Base-by-base conservation (phyloP, 2,888 invertebrate genomes). In the Diachrysia chrysitis region DNA sequence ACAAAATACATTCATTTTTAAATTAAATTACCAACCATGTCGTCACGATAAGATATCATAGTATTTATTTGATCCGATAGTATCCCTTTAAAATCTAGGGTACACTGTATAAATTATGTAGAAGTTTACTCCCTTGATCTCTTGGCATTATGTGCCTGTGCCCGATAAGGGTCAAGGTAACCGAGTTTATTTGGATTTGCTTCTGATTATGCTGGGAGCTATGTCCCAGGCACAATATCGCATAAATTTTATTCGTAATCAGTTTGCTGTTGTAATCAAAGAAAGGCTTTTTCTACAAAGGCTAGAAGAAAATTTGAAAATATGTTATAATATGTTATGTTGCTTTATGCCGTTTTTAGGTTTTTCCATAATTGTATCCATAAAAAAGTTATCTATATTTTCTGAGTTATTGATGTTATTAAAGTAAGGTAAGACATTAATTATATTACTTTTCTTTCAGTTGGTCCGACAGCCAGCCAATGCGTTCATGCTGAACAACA, bases 401-500 rank as follows among this genome's bases (percentile, higher is more conserved):
- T n/a, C n/a, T n/a, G n/a, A n/a, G n/a, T n/a, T n/a, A n/a, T n/a
- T n/a, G n/a, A n/a, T n/a, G n/a, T n/a, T n/a, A n/a, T n/a, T n/a
- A n/a, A n/a, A n/a, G n/a, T n/a, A n/a, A n/a, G 10, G 32, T 32
- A 32, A 32, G 32, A 1, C n/a, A n/a, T n/a, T 32, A 32, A 32
- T 10, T 32, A 32, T 32, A 2, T 10, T 16, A 9, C n/a, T 55
- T 58, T 6, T 74, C 85, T 95, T 85, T 2, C 90, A 97, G 97
- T 92, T 96, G 68, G 92, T 96, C 4, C 93, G 92, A 37, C 92
- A 95, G 65, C 93, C 96, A 21, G 92, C 95, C 69, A 96, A 97
- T 84, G 96, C 96, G 0, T 95, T 97, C 64, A 96, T 97, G 86
- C 83, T 96, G 56, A 97, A 97, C 89, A 97, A 97, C 75, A 95